Conservation (phyloP, 2,113 vertebrate species). For the Lontra canadensis region DNA sequence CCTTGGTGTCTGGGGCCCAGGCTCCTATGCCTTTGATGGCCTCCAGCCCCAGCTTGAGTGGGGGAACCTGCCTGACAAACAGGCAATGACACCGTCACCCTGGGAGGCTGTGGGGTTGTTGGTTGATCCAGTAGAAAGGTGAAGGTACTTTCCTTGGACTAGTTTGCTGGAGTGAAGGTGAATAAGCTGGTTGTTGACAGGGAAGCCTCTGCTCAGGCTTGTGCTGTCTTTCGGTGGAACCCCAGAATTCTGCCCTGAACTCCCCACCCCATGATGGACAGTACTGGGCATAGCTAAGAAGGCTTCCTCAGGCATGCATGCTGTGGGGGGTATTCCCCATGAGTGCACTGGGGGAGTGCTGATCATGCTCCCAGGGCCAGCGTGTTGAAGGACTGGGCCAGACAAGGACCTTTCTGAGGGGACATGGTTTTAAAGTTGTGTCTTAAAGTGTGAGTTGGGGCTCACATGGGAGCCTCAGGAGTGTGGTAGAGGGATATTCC, state of each 20-base stretch:
- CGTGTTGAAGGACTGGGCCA: too few species aligned
- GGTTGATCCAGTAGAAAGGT: neutral
- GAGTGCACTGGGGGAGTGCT: neutral
- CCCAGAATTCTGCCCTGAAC: neutral
- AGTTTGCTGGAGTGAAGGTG: neutral
- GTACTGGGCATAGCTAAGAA: neutral
- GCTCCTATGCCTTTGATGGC: neutral
- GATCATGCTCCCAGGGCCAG: neutral
- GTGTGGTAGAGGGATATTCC: neutral
- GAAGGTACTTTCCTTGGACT: neutral
- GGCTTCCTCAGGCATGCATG: neutral
- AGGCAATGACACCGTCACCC: neutral
- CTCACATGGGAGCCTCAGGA: neutral
- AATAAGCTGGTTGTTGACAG: neutral
- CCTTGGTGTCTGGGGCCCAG: neutral
- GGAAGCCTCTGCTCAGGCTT: neutral
- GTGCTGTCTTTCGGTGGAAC: neutral
- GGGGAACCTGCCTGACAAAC: neutral
- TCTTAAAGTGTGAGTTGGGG: neutral
- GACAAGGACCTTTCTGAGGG: neutral
- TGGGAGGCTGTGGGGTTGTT: neutral
- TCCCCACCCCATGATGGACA: neutral
- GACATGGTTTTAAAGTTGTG: neutral
- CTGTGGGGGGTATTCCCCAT: neutral
- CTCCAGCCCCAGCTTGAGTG: neutral